Evolutionary conservation across 2,797 vertebrate genomes (phyloP).

Genomic region (Cyclura pinguis): DNA sequence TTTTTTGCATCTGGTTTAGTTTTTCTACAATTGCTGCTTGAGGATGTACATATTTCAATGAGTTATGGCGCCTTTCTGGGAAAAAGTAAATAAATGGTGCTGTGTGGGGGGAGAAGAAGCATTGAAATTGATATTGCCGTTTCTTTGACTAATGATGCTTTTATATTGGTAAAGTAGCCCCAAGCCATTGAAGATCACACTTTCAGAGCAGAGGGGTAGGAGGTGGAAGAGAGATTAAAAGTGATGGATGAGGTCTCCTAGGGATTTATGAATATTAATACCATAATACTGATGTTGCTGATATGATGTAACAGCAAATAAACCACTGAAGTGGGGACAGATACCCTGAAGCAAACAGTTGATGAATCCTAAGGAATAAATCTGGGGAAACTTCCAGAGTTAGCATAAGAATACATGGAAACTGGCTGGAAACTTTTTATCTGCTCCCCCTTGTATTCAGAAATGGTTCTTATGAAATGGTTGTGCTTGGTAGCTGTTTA

Average conservation of each 20-base stretch:
- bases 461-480: not conserved
- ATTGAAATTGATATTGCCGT: constrained; percentile 23
- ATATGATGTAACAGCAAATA: constrained; percentile 36
- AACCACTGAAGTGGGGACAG: constrained; percentile 22
- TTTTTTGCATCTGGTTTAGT: not conserved
- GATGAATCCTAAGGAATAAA: constrained; percentile 55
- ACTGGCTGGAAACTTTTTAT: not conserved
- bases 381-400: constrained; percentile 48
- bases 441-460: not conserved
- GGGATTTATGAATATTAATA: constrained; percentile 65
- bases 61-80: constrained; percentile 2
- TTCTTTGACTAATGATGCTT: constrained; percentile 65
- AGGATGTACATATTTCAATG: not conserved
- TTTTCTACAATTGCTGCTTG: not conserved
- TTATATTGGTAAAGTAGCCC: constrained; percentile 25
- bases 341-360: constrained; percentile 39
- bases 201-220: constrained; percentile 43
- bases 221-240: constrained; percentile 53
- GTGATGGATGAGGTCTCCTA: constrained; percentile 61
- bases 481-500: not conserved
- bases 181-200: constrained; percentile 54
- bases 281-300: constrained; percentile 42
- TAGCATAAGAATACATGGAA: constrained; percentile 41
- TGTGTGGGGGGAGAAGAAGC: not conserved
- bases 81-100: not conserved